A percentile compares a stretch with the other conserved stretches of the same genome.
phyloP scores from a whole-genome alignment of 1,140 invertebrate species.

The Prorops nasuta region DNA sequence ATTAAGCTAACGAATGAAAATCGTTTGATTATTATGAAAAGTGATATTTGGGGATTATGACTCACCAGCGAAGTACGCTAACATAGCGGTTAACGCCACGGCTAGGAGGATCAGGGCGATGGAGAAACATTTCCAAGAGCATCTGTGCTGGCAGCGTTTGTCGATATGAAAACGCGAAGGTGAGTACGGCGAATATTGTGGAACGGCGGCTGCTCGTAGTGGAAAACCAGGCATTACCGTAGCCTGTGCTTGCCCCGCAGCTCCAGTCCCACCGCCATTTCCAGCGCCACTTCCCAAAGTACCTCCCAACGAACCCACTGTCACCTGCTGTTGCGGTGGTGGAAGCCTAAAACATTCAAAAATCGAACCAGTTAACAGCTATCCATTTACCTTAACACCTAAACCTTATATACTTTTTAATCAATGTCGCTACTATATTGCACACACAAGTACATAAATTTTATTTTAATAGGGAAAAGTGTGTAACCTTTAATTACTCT shows the following conservation, averaged over 20 bases:
- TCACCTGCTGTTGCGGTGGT: slow-evolving; percentile 56
- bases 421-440: too few species aligned
- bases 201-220: slow-evolving; percentile 67
- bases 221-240: slow-evolving; percentile 80
- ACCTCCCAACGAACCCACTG: slow-evolving; percentile 44
- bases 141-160: slow-evolving; percentile 86
- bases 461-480: too few species aligned
- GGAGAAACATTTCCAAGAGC: slow-evolving; percentile 93
- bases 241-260: slow-evolving; percentile 58
- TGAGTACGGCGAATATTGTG: slow-evolving; percentile 79
- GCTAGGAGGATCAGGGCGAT: slow-evolving; percentile 86
- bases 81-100: slow-evolving; percentile 83
- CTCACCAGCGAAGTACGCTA: slow-evolving; percentile 93
- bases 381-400: too few species aligned
- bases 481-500: too few species aligned
- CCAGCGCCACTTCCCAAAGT: slow-evolving; percentile 44
- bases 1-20: too few species aligned
- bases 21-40: too few species aligned
- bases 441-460: slow-evolving; percentile 1
- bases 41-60: too few species aligned
- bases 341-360: slow-evolving; percentile 53
- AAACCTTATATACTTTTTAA: too few species aligned
- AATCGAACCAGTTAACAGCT: slow-evolving; percentile 11
- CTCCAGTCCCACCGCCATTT: slow-evolving; percentile 39
- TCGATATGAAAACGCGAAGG: slow-evolving; percentile 91